phyloP scores from a whole-genome alignment of 1,140 invertebrate species.

The Hyposmocoma kahamanoa region DNA sequence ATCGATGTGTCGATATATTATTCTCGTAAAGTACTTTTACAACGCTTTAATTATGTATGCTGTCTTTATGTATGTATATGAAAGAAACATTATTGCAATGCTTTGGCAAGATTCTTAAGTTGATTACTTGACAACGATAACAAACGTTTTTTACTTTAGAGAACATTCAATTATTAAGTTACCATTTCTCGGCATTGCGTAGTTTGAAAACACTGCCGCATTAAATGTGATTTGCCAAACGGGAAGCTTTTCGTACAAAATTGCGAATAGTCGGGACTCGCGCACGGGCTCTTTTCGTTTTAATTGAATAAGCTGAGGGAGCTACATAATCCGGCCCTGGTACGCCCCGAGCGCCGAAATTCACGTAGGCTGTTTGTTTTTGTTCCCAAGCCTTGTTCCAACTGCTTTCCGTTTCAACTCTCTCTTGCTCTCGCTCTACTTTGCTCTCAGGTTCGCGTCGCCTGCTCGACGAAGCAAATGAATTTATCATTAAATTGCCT shows the following conservation, averaged over 20 bases:
- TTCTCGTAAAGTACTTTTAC: no score
- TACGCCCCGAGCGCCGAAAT: conserved; percentile 22
- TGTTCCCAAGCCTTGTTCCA: conserved; percentile 20
- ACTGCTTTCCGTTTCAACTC: conserved; percentile 19
- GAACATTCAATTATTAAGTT: no score
- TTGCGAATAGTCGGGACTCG: conserved; percentile 26
- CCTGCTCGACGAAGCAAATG: neutral
- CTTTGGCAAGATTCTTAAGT: no score
- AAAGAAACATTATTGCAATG: no score
- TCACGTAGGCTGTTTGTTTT: conserved; percentile 31
- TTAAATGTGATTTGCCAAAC: conserved; percentile 30
- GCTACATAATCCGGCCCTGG: conserved; percentile 31
- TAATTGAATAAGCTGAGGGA: conserved; percentile 41
- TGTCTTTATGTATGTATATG: no score
- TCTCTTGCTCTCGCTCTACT: conserved; percentile 9
- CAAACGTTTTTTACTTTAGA: no score
- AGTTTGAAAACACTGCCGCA: no score
- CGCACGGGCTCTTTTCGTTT: conserved; percentile 31
- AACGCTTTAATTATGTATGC: no score
- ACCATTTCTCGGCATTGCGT: no score
- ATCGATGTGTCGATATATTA: no score
- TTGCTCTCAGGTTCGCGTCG: neutral
- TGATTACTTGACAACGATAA: no score
- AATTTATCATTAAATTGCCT: neutral
- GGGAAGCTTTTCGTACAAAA: conserved; percentile 22